Conservation (phyloP, 2,888 invertebrate species). For the Mesochorus sp. region DNA sequence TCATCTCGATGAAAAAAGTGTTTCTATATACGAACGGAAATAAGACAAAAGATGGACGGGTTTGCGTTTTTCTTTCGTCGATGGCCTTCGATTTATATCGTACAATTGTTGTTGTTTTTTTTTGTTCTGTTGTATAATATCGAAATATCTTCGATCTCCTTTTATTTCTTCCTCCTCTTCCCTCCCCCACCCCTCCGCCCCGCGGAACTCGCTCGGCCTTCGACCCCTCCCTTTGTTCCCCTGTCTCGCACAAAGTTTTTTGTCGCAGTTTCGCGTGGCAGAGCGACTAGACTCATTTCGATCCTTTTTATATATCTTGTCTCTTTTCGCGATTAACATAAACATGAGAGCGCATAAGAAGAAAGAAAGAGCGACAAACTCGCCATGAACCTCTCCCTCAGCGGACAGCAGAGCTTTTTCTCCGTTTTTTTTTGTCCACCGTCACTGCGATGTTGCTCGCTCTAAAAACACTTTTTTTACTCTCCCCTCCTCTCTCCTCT, state of each 20-base stretch:
- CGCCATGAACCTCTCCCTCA: constrained; percentile 12
- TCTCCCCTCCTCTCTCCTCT: too few species aligned
- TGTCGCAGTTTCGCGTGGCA: constrained; percentile 43
- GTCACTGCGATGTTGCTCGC: constrained; percentile 10
- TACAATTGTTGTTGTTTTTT: constrained; percentile 22
- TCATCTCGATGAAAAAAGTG: constrained; percentile 19
- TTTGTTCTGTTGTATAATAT: constrained; percentile 20
- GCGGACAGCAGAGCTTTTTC: constrained; percentile 32
- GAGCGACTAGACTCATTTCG: constrained; percentile 45
- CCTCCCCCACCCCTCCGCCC: neutral
- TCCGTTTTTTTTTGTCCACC: constrained; percentile 16
- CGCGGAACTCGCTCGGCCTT: constrained; percentile 2
- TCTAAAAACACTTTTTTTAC: constrained; percentile 38
- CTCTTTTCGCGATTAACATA: constrained; percentile 50
- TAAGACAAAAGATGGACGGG: constrained; percentile 20
- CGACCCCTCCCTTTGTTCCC: neutral
- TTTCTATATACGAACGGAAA: constrained; percentile 43
- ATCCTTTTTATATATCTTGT: constrained; percentile 40
- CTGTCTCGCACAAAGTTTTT: constrained; percentile 27
- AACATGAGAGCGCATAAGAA: constrained; percentile 47
- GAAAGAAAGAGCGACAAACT: constrained; percentile 1
- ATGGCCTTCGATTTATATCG: constrained; percentile 45
- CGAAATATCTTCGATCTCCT: constrained; percentile 43
- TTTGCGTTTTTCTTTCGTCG: constrained; percentile 24
- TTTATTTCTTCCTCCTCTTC: constrained; percentile 29